Percentiles rank a stretch among this genome's conserved stretches.
Evolutionary conservation across 2,888 invertebrate species (phyloP).

Genomic region (Corythucha ciliata): DNA sequence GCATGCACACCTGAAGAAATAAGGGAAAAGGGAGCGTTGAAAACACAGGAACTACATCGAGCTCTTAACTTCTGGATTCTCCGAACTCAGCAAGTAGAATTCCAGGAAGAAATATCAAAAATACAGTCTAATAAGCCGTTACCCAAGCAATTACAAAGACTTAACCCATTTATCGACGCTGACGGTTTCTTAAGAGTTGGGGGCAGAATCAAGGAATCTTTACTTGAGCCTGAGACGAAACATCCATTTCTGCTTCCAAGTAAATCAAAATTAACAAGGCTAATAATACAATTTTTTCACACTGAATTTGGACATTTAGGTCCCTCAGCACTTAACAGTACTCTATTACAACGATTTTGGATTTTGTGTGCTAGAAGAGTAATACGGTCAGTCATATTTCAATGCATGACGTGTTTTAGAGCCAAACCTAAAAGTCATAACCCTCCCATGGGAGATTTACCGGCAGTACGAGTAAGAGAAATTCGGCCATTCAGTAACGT

Average conservation of each 20-base stretch:
- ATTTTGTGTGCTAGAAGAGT: slow-evolving; percentile 2
- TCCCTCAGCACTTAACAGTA: too few relatives aligned
- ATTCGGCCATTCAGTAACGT: slow-evolving; percentile 35
- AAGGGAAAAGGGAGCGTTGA: too few relatives aligned
- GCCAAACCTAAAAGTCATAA: not conserved
- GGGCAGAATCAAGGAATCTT: slow-evolving; percentile 6
- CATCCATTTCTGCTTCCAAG: slow-evolving; percentile 13
- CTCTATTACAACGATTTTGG: slow-evolving; percentile 5
- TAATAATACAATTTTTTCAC: too few relatives aligned
- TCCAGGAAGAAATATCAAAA: too few relatives aligned
- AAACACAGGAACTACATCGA: too few relatives aligned
- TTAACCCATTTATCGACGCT: slow-evolving; percentile 11
- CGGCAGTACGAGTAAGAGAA: slow-evolving; percentile 13
- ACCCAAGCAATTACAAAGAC: too few relatives aligned
- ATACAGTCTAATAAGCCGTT: too few relatives aligned
- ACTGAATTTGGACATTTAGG: too few relatives aligned
- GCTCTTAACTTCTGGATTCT: too few relatives aligned
- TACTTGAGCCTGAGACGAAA: not conserved
- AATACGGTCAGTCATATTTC: not conserved
- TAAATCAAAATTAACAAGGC: not conserved
- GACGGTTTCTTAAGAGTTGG: slow-evolving; percentile 15
- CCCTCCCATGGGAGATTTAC: slow-evolving; percentile 22
- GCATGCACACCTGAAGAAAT: too few relatives aligned
- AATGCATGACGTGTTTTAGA: slow-evolving; percentile 17
- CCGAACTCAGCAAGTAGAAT: too few relatives aligned